phyloP scores from a whole-genome alignment of 37 sponge, comb jelly and placozoan genomes.

The Amphimedon queenslandica region DNA sequence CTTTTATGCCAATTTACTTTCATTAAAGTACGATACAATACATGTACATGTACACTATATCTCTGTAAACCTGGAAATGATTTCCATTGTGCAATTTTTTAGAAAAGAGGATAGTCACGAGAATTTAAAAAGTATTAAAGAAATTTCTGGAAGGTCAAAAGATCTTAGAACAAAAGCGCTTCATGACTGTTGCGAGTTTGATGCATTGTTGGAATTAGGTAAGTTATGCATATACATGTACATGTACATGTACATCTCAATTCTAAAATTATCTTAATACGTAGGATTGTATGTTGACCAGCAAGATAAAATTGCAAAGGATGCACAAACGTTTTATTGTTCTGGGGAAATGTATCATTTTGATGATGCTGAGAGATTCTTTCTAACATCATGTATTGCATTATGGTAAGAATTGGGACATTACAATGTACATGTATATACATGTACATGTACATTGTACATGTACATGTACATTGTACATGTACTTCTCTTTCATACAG shows the following conservation, averaged over 20 bases:
- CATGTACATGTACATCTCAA: too few species aligned
- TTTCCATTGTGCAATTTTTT: not conserved
- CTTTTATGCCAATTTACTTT: conserved; percentile 16
- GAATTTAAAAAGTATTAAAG: conserved; percentile 35
- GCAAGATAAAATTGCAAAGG: conserved; percentile 14
- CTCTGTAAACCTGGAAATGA: not conserved
- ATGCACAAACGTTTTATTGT: conserved; percentile 28
- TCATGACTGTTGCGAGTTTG: conserved; percentile 59
- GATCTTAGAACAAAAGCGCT: conserved; percentile 67
- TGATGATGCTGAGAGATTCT: conserved; percentile 67
- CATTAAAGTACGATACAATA: not conserved
- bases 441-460: too few species aligned
- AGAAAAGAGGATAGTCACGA: conserved; percentile 17
- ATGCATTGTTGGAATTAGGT: conserved; percentile 61
- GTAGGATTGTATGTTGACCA: not conserved
- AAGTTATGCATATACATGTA: too few species aligned
- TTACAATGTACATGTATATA: too few species aligned
- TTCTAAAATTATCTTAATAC: not conserved
- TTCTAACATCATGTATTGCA: conserved; percentile 54
- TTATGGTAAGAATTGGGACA: conserved; percentile 45
- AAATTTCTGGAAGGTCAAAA: conserved; percentile 52
- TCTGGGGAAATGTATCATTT: conserved; percentile 66
- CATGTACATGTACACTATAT: not conserved
- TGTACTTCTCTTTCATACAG: too few species aligned
- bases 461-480: too few species aligned